A percentile compares a stretch with the other conserved stretches of the same genome.
Conservation (phyloP, 2,797 vertebrate genomes). For the Antrozous pallidus region DNA sequence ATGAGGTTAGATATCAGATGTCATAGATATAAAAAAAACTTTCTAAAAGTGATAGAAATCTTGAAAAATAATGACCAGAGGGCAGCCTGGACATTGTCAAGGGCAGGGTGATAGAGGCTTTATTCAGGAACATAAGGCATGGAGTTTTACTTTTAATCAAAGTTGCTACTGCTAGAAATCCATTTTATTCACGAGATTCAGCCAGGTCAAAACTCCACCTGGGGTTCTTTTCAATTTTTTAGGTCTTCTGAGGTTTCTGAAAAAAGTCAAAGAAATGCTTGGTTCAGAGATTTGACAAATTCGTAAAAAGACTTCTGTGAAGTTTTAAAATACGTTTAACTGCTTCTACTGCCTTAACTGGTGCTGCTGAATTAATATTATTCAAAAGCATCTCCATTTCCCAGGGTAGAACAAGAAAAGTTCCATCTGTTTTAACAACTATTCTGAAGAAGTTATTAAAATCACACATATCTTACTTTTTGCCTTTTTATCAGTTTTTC, state of each 20-base stretch:
- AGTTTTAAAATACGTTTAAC: conserved; percentile 36
- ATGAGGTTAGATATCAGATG: neutral
- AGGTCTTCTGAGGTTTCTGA: neutral
- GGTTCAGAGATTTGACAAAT: conserved; percentile 46
- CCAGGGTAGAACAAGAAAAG: conserved; percentile 2
- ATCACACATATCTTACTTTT: conserved; percentile 39
- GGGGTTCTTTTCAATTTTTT: neutral
- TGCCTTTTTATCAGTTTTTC: conserved; percentile 30
- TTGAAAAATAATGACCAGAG: neutral
- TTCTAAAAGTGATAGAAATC: conserved; percentile 34
- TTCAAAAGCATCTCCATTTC: conserved; percentile 55
- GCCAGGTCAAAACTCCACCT: conserved; percentile 24
- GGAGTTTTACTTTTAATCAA: conserved; percentile 49
- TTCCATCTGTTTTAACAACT: neutral
- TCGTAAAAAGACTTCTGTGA: conserved; percentile 45
- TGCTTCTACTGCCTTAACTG: conserved; percentile 21
- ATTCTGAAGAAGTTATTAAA: conserved; percentile 54
- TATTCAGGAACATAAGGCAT: neutral
- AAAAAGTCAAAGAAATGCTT: conserved; percentile 48
- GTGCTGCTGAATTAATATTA: conserved; percentile 21
- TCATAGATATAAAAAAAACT: neutral
- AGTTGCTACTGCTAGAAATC: conserved; percentile 40
- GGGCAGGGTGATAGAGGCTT: neutral
- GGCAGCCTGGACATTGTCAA: neutral
- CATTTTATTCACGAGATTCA: conserved; percentile 39